A percentile compares a stretch with the other conserved stretches of the same genome.
These are phyloP conservation scores for Monochamus saltuarius DNA, from an alignment of 1,140 invertebrate species.

Conservation along the genomic window DNA sequence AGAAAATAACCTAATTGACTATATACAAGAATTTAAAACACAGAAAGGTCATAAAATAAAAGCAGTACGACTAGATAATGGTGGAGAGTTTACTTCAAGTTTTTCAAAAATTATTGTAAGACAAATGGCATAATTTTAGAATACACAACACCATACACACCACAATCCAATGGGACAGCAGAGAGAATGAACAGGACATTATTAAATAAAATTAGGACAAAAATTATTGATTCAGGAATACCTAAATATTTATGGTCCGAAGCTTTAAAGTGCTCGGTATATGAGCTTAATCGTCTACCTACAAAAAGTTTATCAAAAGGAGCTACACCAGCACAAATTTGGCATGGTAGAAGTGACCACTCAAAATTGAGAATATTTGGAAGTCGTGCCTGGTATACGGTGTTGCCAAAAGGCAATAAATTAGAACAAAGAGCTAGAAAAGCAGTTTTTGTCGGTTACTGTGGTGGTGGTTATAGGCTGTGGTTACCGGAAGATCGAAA, in stretches of 20 bases:
- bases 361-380: conserved; percentile 27
- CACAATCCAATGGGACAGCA: conserved; percentile 41
- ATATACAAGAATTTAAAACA: conserved; percentile 17
- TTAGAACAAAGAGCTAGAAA: conserved; percentile 9
- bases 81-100: conserved; percentile 35
- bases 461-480: conserved; percentile 22
- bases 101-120: conserved; percentile 37
- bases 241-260: conserved; percentile 42
- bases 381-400: conserved; percentile 3
- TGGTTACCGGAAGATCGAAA: conserved; percentile 17
- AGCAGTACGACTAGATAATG: conserved; percentile 43
- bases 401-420: conserved; percentile 18
- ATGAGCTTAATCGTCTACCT: conserved; percentile 40
- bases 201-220: conserved; percentile 31
- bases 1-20: conserved; percentile 14
- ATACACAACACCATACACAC: conserved; percentile 43
- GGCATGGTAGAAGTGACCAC: conserved; percentile 25
- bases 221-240: conserved; percentile 35
- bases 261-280: conserved; percentile 37
- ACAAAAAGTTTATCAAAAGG: conserved; percentile 17
- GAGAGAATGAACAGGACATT: conserved; percentile 35
- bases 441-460: conserved; percentile 18
- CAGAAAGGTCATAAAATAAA: conserved; percentile 32
- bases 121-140: conserved; percentile 34
- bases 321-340: conserved; percentile 19